Conservation (phyloP, 2,888 invertebrate species). For the Salticus scenicus region DNA sequence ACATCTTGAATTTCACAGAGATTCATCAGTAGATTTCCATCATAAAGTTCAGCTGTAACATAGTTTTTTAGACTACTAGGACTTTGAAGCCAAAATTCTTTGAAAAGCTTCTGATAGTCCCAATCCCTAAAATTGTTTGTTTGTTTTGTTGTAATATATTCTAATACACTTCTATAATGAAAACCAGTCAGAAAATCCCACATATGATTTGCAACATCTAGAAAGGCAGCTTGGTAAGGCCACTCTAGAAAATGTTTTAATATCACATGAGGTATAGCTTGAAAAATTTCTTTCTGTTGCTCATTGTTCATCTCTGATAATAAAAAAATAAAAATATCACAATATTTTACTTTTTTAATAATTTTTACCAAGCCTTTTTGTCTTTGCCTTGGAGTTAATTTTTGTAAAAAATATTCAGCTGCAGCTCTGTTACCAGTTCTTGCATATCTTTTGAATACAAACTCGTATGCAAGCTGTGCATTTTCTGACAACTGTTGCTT, state of each 20-base stretch:
- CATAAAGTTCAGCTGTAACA: conserved; percentile 34
- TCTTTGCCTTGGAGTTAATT: too few species aligned
- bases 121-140: conserved; percentile 38
- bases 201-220: conserved; percentile 33
- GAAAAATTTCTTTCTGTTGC: conserved; percentile 46
- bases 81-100: conserved; percentile 51
- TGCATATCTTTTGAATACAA: too few species aligned
- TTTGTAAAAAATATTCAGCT: conserved; percentile 55
- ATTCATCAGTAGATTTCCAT: conserved; percentile 23
- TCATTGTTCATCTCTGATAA: conserved; percentile 50
- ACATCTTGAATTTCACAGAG: conserved; percentile 41
- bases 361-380: conserved; percentile 32
- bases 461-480: conserved; percentile 48
- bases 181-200: conserved; percentile 32
- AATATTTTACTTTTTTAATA: conserved; percentile 37
- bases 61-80: conserved; percentile 40
- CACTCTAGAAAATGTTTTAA: conserved; percentile 44
- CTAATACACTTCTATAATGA: conserved; percentile 32
- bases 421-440: conserved; percentile 53
- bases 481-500: conserved; percentile 26
- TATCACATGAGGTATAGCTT: conserved; percentile 31
- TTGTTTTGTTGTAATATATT: conserved; percentile 20
- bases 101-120: conserved; percentile 55
- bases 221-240: conserved; percentile 52
- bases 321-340: conserved; percentile 60